Conservation (phyloP, 64 coral and sea anemone species). For the Pachyseris speciosa region DNA sequence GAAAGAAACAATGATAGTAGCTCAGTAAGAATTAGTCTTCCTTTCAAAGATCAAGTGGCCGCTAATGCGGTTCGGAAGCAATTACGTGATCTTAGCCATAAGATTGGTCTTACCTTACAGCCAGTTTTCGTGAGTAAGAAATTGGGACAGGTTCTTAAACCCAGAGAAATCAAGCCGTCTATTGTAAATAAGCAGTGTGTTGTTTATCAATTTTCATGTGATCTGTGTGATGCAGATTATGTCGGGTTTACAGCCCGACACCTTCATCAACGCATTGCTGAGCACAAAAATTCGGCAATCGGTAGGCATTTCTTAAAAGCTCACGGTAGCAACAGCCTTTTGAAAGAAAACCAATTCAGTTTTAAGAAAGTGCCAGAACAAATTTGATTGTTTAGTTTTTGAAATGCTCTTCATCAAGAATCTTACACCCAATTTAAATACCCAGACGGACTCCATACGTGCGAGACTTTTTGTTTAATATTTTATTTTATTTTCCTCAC, state of each 20-base stretch:
- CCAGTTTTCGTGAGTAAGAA: slow-evolving; percentile 8
- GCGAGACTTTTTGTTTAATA: no score
- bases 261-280: slow-evolving; percentile 49
- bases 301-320: slow-evolving; percentile 22
- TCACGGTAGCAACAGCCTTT: neutral
- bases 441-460: no score
- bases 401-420: no score
- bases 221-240: slow-evolving; percentile 20
- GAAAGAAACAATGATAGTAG: no score
- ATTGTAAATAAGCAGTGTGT: slow-evolving; percentile 24
- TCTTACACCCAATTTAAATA: no score
- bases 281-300: slow-evolving; percentile 52
- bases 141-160: neutral
- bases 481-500: no score
- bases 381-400: no score
- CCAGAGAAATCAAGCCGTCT: slow-evolving; percentile 9
- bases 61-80: slow-evolving; percentile 27
- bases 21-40: slow-evolving; percentile 25
- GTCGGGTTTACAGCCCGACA: slow-evolving; percentile 41
- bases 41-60: slow-evolving; percentile 11
- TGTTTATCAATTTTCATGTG: slow-evolving; percentile 2
- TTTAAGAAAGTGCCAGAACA: no score
- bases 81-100: slow-evolving; percentile 10
- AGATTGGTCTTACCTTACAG: neutral
- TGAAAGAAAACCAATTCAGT: slow-evolving; percentile 33